Evolutionary conservation across 2,797 vertebrate genomes (phyloP).

Genomic region (Pantherophis alleghaniensis): DNA sequence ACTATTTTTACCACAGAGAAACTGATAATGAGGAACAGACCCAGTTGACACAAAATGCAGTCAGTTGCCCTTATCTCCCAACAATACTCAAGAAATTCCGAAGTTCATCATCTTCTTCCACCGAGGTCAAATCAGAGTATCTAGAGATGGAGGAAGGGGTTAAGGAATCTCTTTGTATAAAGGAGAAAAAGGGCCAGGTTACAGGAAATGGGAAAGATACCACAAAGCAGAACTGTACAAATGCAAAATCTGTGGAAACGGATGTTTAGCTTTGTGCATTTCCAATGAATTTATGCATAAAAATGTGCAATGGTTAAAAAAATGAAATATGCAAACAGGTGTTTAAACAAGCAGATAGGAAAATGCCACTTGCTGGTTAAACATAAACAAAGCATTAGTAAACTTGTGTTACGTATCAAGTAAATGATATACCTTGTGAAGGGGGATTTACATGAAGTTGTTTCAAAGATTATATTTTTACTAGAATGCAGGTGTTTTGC

Average conservation of each 20-base stretch:
- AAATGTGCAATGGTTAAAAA: conserved; percentile 72
- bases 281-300: conserved; percentile 78
- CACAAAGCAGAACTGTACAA: conserved; percentile 90
- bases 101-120: conserved; percentile 88
- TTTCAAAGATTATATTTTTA: conserved; percentile 79
- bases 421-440: conserved; percentile 67
- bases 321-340: conserved; percentile 78
- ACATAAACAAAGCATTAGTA: conserved; percentile 69
- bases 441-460: conserved; percentile 65
- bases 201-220: conserved; percentile 91
- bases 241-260: conserved; percentile 94
- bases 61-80: conserved; percentile 85
- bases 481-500: conserved; percentile 81
- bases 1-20: conserved; percentile 99
- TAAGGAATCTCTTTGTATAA: conserved; percentile 93
- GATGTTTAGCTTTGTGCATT: conserved; percentile 87
- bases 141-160: conserved; percentile 99
- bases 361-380: conserved; percentile 72
- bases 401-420: conserved; percentile 75
- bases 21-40: conserved; percentile 95
- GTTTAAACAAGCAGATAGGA: conserved; percentile 69
- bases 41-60: conserved; percentile 82
- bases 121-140: conserved; percentile 96
- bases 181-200: conserved; percentile 89
- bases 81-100: conserved; percentile 89